These are phyloP conservation scores for Nephrotoma flavescens DNA, from an alignment of 2,888 invertebrate species.

Conservation along the genomic window DNA sequence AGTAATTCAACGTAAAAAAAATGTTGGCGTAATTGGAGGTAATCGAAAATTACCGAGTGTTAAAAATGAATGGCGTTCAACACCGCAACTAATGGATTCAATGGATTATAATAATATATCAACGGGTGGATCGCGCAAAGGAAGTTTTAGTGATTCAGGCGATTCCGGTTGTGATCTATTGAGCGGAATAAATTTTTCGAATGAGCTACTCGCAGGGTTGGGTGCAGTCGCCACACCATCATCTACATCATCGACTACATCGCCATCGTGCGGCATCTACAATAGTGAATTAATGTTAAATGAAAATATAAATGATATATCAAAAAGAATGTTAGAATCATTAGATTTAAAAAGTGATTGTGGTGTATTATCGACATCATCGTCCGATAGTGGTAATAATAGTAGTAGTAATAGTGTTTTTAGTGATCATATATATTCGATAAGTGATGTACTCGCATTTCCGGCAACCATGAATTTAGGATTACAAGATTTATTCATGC, in stretches of 20 bases:
- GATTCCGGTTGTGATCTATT: constrained; percentile 27
- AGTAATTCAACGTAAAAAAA: constrained; percentile 11
- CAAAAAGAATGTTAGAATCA: constrained; percentile 31
- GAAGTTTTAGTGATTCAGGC: constrained; percentile 22
- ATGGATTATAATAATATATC: neutral
- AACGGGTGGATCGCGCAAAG: constrained; percentile 10
- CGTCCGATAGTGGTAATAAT: constrained; percentile 14
- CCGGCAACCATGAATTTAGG: neutral
- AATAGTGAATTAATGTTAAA: constrained; percentile 18
- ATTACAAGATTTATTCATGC: neutral
- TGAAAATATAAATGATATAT: constrained; percentile 31
- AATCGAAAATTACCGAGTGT: constrained; percentile 13
- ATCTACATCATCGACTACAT: neutral
- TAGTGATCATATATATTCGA: constrained; percentile 14
- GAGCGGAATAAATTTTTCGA: constrained; percentile 27
- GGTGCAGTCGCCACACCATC: neutral
- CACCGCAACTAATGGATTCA: constrained; percentile 12
- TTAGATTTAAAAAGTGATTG: constrained; percentile 18
- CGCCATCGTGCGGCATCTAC: too few species aligned
- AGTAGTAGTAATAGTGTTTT: constrained; percentile 20
- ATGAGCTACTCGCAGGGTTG: constrained; percentile 18
- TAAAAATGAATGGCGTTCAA: constrained; percentile 17
- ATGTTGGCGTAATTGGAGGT: constrained; percentile 19
- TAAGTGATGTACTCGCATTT: neutral
- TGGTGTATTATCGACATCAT: constrained; percentile 5